Conservation (phyloP, 2,888 invertebrate genomes). For the Drosophila lacicola region DNA sequence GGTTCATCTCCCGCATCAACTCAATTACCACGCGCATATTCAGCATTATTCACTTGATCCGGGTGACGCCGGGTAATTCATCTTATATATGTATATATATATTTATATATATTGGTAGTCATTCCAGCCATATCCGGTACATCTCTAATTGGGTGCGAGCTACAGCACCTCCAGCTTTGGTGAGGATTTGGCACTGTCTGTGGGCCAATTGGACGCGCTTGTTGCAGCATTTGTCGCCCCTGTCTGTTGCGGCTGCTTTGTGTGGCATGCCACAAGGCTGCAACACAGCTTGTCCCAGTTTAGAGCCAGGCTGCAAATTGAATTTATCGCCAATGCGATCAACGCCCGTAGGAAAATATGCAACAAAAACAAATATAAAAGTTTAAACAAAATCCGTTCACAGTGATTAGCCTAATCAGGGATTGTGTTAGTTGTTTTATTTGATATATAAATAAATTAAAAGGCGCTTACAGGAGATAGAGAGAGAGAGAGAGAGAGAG, state of each 20-base stretch:
- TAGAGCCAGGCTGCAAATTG: constrained; percentile 39
- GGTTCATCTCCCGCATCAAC: too few species aligned
- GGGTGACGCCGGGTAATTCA: neutral
- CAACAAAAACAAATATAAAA: constrained; percentile 27
- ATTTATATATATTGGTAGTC: too few species aligned
- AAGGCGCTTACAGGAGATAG: neutral
- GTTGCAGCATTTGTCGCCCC: constrained; percentile 48
- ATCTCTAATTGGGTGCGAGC: constrained; percentile 11
- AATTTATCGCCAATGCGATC: constrained; percentile 41
- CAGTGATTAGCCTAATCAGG: constrained; percentile 43
- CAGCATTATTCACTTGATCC: too few species aligned
- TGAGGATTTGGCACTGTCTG: constrained; percentile 32
- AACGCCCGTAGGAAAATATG: constrained; percentile 11
- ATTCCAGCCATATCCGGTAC: neutral
- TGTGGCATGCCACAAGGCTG: constrained; percentile 8
- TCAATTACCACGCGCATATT: too few species aligned
- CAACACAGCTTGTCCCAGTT: constrained; percentile 25
- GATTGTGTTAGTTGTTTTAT: constrained; percentile 42
- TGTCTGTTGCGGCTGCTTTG: constrained; percentile 30
- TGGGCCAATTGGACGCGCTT: constrained; percentile 51
- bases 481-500: neutral
- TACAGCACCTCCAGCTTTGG: constrained; percentile 2
- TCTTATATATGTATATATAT: too few species aligned
- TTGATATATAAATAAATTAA: neutral
- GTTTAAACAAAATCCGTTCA: constrained; percentile 25